Evolutionary conservation across 2,797 vertebrate species (phyloP), one percentile per base, ranked within the genome.

Genomic region (Mus spretus): DNA sequence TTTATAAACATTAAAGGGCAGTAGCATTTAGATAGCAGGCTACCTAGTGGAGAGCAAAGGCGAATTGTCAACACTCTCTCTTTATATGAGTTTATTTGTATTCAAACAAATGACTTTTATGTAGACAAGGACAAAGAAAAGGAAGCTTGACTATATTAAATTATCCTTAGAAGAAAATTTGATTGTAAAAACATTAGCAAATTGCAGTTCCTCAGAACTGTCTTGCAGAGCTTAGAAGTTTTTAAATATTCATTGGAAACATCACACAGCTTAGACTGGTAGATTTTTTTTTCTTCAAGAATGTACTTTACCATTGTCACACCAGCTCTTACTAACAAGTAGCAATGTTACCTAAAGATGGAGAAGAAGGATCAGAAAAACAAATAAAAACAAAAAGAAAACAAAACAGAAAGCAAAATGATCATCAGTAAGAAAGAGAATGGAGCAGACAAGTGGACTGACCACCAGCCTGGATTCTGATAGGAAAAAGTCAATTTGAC

Each of bases 161-260:
- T 96, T 95, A 93, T 57, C 70, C 50, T 91, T 40, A 87, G 87
- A 93, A 96, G 95, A 83, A 97, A 94, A 95, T 94, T 83, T 91
- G 84, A 93, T 96, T 93, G 81, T 37, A 91, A 96, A 90, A 94
- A 67, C 65, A 93, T 89, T 91, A 93, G 67, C 67, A 86, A 89
- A 79, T 78, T 89, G 79, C 50, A 85, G 55, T 94, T 85, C 22
- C 50, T 79, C 79, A 89, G 47, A 57, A 94, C 24, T 91, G 79
- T 90, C 74, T 96, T 95, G 65, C 57, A 87, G 79, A 28, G 70
- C 77, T 92, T 83, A 72, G 77, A 80, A 59, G 31, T 93, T 90
- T 93, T 81, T 28, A 93, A 89, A 87, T 61, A 79, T 40, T 67
- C 88, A 80, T 55, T 84, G 96, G 96, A 59, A 89, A 93, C 59